Evolutionary conservation across 2,888 invertebrate genomes (phyloP).

Genomic region (Drosophila nr. perissopoda): DNA sequence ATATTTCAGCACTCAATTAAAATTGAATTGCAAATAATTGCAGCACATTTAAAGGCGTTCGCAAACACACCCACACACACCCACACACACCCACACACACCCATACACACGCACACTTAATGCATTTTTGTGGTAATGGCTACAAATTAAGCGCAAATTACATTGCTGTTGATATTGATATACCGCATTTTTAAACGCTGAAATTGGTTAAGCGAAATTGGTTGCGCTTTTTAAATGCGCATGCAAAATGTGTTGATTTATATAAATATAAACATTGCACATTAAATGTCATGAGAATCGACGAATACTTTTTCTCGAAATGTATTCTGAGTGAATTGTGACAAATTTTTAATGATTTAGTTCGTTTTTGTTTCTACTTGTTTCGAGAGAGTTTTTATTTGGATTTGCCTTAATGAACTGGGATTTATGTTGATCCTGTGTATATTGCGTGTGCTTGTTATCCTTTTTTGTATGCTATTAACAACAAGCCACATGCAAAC

Average conservation of each 20-base stretch:
- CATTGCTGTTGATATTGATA: constrained; percentile 72
- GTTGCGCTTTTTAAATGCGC: constrained; percentile 54
- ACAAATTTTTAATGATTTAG: constrained; percentile 1
- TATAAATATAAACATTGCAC: constrained; percentile 43
- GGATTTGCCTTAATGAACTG: constrained; percentile 48
- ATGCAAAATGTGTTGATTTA: constrained; percentile 52
- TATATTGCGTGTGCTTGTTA: constrained; percentile 39
- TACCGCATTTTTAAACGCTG: constrained; percentile 48
- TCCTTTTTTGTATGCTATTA: constrained; percentile 54
- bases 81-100: not conserved
- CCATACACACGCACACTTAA: constrained; percentile 47
- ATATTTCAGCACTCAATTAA: constrained; percentile 79
- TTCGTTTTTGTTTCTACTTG: not conserved
- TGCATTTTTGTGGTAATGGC: constrained; percentile 79
- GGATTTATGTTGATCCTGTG: constrained; percentile 41
- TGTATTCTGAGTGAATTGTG: not conserved
- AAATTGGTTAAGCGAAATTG: constrained; percentile 33
- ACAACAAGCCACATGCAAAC: constrained; percentile 55
- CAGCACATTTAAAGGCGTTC: constrained; percentile 72
- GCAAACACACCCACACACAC: constrained; percentile 19
- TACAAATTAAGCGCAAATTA: constrained; percentile 79
- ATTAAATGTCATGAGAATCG: constrained; percentile 52
- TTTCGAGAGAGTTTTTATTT: constrained; percentile 10
- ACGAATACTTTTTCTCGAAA: constrained; percentile 17
- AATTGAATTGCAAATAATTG: constrained; percentile 79